phyloP scores from a whole-genome alignment of 2,797 vertebrate genomes.

The Myiotriccus ornatus region DNA sequence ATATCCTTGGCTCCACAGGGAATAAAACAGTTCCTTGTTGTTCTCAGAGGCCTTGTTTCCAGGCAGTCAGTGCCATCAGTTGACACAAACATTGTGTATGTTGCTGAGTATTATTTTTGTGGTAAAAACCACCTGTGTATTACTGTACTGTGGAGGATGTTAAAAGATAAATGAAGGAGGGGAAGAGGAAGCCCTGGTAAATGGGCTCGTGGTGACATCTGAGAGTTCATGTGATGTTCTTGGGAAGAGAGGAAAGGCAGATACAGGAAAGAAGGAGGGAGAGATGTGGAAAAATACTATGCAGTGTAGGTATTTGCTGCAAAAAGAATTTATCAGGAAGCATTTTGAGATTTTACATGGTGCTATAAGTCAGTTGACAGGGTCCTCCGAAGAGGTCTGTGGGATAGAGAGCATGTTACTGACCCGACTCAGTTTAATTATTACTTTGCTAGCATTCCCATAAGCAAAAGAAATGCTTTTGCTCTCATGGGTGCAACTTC shows the following conservation, averaged over 20 bases:
- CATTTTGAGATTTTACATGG: background rate
- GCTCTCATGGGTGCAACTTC: background rate
- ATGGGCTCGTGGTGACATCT: background rate
- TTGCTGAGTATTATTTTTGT: background rate
- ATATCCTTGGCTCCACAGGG: background rate
- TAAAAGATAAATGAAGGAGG: background rate
- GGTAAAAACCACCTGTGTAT: background rate
- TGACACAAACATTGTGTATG: background rate
- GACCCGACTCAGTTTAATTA: background rate
- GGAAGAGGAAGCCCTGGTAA: background rate
- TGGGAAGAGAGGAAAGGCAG: background rate
- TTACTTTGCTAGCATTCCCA: background rate
- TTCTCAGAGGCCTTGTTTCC: background rate
- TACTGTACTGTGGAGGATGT: background rate
- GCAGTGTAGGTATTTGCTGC: background rate
- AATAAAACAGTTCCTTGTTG: background rate
- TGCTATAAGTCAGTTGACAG: background rate
- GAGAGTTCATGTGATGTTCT: background rate
- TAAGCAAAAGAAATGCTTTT: background rate
- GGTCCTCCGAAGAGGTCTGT: background rate
- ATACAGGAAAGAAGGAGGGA: background rate
- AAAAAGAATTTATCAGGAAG: background rate
- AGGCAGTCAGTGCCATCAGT: background rate
- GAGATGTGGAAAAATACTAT: rapidly evolving
- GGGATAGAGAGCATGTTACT: background rate